Percentiles rank a stretch among this genome's conserved stretches.
Evolutionary conservation across 2,888 invertebrate species (phyloP).

Genomic region (Uropetala carovei): DNA sequence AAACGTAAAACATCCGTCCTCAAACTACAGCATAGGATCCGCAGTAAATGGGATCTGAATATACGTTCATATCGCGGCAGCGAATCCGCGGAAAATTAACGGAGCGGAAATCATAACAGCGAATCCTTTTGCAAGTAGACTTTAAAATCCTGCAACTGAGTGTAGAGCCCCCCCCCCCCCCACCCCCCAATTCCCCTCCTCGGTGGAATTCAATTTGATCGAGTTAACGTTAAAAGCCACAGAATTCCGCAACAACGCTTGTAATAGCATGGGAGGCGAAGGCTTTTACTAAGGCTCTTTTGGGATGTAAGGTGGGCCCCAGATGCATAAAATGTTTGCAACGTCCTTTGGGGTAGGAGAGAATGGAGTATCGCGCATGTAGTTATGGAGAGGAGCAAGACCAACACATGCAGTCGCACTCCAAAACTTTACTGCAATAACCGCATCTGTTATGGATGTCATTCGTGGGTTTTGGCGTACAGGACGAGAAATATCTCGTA

Average conservation of each 20-base stretch:
- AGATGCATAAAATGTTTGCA: too few relatives aligned
- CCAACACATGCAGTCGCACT: background rate
- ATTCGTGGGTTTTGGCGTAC: background rate
- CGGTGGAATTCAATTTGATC: conserved; percentile 2
- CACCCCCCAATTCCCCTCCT: background rate
- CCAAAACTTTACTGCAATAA: background rate
- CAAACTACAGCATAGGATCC: too few relatives aligned
- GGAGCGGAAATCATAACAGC: background rate
- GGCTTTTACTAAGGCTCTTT: background rate
- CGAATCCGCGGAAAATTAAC: background rate
- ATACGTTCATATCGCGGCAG: too few relatives aligned
- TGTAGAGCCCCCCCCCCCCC: background rate
- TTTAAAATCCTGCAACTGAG: background rate
- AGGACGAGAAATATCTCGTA: background rate
- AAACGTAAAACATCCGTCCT: too few relatives aligned
- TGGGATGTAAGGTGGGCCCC: background rate
- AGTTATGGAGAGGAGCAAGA: background rate
- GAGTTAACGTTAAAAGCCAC: conserved; percentile 7
- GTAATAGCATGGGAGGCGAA: background rate
- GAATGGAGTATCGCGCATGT: too few relatives aligned
- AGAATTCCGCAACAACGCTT: background rate
- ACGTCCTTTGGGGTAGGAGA: too few relatives aligned
- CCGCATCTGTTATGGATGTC: background rate
- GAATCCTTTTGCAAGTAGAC: background rate
- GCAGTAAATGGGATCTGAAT: too few relatives aligned